Evolutionary conservation across 2,797 vertebrate genomes (phyloP), one percentile per base, ranked within the genome.

Genomic region (Lerista edwardsae): DNA sequence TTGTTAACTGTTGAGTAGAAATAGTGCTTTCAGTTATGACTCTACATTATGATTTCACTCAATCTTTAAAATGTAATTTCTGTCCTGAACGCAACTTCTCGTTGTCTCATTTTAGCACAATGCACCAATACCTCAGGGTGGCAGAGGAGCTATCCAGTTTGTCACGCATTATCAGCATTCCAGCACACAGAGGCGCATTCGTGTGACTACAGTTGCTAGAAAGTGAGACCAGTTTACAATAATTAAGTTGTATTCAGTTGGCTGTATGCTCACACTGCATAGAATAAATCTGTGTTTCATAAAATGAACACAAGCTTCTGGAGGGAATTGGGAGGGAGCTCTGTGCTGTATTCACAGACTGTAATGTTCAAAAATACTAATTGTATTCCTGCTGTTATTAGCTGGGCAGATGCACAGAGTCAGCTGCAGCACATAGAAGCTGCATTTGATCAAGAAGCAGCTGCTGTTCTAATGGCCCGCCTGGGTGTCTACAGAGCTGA

Each of bases 81-180:
- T 34, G 9, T 36, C 12, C 23, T 57, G 29, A 82, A 51, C 15
- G 6, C 14, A 41, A 51, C 19, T 67, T 74, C 15, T 84, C 15
- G 68, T 36, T 78, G 7, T 90, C 91, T 91, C 0, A 1, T 89
- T 90, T 93, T 84, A 99, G 98, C 98, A 99, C 95, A 99, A 97
- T 0, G 96, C 98, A 51, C 98, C 98, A 0, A 94, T 99, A 84
- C 98, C 98, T 25, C 98, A 99, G 93, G 98, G 98, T 23, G 97
- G 98, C 84, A 95, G 98, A 93, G 98, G 98, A 0, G 98, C 97
- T 2, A 87, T 99, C 92, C 98, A 99, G 95, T 99, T 99, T 90
- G 97, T 99, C 82, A 98, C 98, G 3, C 98, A 98, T 75, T 99
- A 99, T 92, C 98, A 99, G 86, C 98, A 99, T 91, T 98, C 98